Percentiles rank a stretch among this genome's conserved stretches.
These are phyloP conservation scores for Araneus ventricosus DNA, from an alignment of 1,140 invertebrate genomes.

Conservation along the genomic window DNA sequence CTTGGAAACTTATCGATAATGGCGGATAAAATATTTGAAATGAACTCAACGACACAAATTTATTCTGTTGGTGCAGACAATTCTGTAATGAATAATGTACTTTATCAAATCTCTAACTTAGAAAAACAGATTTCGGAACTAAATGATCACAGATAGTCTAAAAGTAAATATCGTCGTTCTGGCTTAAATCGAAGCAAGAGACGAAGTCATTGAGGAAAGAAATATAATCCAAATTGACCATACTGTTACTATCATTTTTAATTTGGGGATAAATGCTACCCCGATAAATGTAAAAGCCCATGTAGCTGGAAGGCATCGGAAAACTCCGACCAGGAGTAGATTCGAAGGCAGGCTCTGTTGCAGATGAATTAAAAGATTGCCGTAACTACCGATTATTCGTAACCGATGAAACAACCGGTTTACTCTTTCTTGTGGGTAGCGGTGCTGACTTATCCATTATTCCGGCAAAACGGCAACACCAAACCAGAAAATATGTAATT, in stretches of 20 bases:
- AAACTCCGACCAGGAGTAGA: neutral
- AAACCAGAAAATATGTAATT: neutral
- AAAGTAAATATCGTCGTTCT: no score
- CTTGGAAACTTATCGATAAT: no score
- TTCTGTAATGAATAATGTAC: no score
- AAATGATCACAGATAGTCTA: no score
- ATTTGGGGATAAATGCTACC: neutral
- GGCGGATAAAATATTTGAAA: no score
- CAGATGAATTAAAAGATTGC: neutral
- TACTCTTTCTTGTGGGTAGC: neutral
- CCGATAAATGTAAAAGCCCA: neutral
- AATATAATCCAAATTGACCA: constrained; percentile 1
- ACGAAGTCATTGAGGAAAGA: no score
- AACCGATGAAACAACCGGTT: neutral
- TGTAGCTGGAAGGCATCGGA: neutral
- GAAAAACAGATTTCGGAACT: no score
- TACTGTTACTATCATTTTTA: constrained; percentile 4
- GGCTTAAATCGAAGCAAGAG: no score
- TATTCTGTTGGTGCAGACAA: no score
- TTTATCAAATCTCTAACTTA: no score
- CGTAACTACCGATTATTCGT: constrained; percentile 31
- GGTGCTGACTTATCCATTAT: neutral
- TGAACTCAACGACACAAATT: no score
- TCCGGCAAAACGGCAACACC: neutral
- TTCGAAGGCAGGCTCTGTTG: neutral